Evolutionary conservation across 2,113 vertebrate genomes (phyloP).

Genomic region (Gymnogyps californianus): DNA sequence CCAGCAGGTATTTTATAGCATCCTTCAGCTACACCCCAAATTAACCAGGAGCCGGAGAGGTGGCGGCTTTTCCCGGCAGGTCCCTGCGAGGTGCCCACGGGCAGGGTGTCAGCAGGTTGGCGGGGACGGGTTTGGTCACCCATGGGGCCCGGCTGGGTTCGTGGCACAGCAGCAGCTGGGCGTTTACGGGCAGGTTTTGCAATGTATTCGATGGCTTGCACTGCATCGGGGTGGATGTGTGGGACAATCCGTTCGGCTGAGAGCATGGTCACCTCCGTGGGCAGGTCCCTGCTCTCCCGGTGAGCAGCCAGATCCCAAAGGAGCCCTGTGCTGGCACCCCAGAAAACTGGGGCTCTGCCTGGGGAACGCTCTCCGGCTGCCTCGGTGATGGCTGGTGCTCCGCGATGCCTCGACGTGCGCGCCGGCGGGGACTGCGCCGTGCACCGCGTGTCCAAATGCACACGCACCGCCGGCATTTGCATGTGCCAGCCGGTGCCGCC

Average conservation of each 20-base stretch:
- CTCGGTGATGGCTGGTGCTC: accelerated
- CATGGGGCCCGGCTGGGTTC: not conserved
- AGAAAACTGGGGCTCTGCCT: not conserved
- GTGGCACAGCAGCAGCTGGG: not conserved
- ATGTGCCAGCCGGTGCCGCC: not conserved
- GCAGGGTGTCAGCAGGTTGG: not conserved
- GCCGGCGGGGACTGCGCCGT: accelerated
- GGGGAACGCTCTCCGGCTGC: accelerated
- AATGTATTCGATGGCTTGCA: accelerated
- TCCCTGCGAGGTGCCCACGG: accelerated
- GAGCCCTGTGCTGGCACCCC: not conserved
- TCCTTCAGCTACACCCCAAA: not conserved
- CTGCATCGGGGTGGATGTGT: accelerated
- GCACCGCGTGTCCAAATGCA: accelerated
- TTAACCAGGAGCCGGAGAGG: not conserved
- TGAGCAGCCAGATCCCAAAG: accelerated
- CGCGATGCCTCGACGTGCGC: accelerated
- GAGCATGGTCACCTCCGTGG: accelerated
- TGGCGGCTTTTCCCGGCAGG: accelerated
- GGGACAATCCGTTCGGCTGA: accelerated
- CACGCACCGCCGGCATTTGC: not conserved
- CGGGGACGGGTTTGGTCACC: accelerated
- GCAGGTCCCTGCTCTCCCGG: not conserved
- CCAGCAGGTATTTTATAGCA: not conserved
- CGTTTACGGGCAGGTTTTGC: not conserved